Base-by-base conservation (phyloP, 2,113 vertebrate genomes). In the Aegithalos caudatus region DNA sequence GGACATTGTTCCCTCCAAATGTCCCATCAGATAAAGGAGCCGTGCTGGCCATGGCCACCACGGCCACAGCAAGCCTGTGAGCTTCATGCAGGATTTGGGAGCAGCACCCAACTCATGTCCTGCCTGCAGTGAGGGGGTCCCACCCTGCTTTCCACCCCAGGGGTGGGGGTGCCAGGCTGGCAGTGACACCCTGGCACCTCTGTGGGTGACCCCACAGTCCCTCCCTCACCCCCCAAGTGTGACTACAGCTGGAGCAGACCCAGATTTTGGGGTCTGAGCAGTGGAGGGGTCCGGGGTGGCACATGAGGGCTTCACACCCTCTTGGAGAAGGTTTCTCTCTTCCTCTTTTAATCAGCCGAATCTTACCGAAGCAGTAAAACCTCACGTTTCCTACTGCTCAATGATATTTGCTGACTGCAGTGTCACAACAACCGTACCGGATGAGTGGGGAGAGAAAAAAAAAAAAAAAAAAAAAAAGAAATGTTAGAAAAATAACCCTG, bases 371-470 rank as follows among this genome's bases (percentile, higher is more conserved):
- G 84, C 87, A 44, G 78, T 64, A 35, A 95, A 95, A 90, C 92
- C 94, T 96, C 92, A 90, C 24, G 4, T 92, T 96, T 94, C 96
- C 92, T 77, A 77, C 92, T 40, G 93, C 44, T 91, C 21, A 14
- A 5, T 86, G 81, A 40, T 54, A 76, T 50, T 91, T 86, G 95
- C 90, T 97, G 92, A 93, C 95, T 87, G 73, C 18, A 25, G 51
- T 92, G 95, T 96, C 95, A 96, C 92, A 96, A 93, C 96, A 93
- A 48, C 60, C 5, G 47, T 45, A 82, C 94, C 82, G 84, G 92
- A 95, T 96, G 94, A 97, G 81, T 51, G 88, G 82, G 73, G 10
- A 20, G 10, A 7, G 16, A 11, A n/a, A n/a, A n/a, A n/a, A n/a
- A n/a, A 73, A 69, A 58, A 74, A 88, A 31, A 90, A 71, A 69